Conservation (phyloP, 2,888 invertebrate genomes). For the Erynnis tages region DNA sequence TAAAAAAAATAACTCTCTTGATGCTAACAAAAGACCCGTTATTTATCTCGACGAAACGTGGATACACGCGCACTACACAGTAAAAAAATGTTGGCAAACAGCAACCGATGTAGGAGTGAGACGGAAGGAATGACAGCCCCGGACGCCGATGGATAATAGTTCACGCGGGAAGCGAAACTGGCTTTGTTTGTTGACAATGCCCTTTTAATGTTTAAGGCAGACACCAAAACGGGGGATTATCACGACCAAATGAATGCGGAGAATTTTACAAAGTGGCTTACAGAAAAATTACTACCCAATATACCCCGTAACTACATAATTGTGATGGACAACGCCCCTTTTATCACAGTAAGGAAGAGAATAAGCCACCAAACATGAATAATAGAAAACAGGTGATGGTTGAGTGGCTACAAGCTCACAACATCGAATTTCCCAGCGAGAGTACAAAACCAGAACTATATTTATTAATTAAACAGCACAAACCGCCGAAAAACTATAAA, state of each 20-base stretch:
- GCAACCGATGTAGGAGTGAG: slow-evolving; percentile 26
- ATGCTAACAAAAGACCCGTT: slow-evolving; percentile 26
- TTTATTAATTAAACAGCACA: slow-evolving; percentile 31
- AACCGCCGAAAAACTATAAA: slow-evolving; percentile 36
- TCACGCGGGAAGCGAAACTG: slow-evolving; percentile 8
- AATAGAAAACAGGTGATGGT: too few species aligned
- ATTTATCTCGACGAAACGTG: slow-evolving; percentile 31
- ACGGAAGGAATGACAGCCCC: slow-evolving; percentile 30
- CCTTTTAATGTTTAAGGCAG: neutral
- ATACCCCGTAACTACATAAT: slow-evolving; percentile 20
- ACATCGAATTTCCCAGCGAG: slow-evolving; percentile 33
- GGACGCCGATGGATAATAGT: slow-evolving; percentile 29
- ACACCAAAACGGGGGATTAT: slow-evolving; percentile 27
- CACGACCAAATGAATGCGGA: slow-evolving; percentile 28
- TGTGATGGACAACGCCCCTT: slow-evolving; percentile 26
- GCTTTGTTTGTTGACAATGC: neutral
- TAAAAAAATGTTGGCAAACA: slow-evolving; percentile 30
- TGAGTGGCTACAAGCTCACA: too few species aligned
- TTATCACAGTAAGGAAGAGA: too few species aligned
- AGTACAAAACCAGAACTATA: slow-evolving; percentile 37
- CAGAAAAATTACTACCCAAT: slow-evolving; percentile 25
- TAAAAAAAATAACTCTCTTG: slow-evolving; percentile 29
- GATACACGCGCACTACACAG: slow-evolving; percentile 32
- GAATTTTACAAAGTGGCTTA: slow-evolving; percentile 2
- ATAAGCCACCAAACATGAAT: too few species aligned